These are phyloP conservation scores for Temnothorax nylanderi DNA, from an alignment of 1,140 invertebrate species.

Conservation along the genomic window DNA sequence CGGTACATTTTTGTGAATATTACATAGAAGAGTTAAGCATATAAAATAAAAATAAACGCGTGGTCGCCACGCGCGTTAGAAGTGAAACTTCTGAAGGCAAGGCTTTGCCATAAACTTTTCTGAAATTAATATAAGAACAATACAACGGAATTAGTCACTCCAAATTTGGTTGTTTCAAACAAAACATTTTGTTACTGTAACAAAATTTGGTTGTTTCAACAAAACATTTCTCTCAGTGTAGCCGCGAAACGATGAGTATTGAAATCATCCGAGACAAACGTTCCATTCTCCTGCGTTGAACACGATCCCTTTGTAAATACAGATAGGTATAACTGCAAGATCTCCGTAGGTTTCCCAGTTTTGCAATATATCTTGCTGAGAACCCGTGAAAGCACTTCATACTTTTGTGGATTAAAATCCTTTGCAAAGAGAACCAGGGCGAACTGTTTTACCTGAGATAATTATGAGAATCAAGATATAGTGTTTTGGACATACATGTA, in stretches of 20 bases:
- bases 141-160: too few species aligned
- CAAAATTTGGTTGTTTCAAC: too few species aligned
- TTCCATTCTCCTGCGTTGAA: slow-evolving; percentile 86
- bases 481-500: not conserved
- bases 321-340: slow-evolving; percentile 86
- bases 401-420: slow-evolving; percentile 89
- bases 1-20: not conserved
- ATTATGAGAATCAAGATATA: slow-evolving; percentile 45
- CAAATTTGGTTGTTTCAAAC: too few species aligned
- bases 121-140: too few species aligned
- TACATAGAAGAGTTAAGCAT: not conserved
- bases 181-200: too few species aligned
- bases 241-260: slow-evolving; percentile 80
- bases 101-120: too few species aligned
- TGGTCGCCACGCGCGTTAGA: too few species aligned
- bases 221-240: too few species aligned
- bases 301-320: slow-evolving; percentile 87
- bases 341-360: slow-evolving; percentile 86
- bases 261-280: slow-evolving; percentile 86
- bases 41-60: too few species aligned
- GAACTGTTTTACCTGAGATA: slow-evolving; percentile 86
- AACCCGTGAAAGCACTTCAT: slow-evolving; percentile 86
- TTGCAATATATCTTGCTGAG: slow-evolving; percentile 86
- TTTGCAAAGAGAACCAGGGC: slow-evolving; percentile 86
- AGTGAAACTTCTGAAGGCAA: too few species aligned